A percentile compares a stretch with the other conserved stretches of the same genome.
These are phyloP conservation scores for Novumbra hubbsi DNA, from an alignment of 2,797 vertebrate species.

Conservation along the genomic window DNA sequence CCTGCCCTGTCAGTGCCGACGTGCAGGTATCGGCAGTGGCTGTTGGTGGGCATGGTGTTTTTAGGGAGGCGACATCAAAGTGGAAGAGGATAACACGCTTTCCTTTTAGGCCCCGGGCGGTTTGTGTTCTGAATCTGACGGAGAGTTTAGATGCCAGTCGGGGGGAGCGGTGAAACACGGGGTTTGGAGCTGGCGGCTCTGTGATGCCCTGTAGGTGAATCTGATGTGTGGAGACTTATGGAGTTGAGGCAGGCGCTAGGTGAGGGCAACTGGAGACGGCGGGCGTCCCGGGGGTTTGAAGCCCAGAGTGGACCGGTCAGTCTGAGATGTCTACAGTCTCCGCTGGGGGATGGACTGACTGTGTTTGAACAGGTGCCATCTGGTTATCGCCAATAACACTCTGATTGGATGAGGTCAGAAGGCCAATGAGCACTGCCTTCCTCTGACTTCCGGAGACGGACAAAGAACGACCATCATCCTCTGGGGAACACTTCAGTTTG, in stretches of 20 bases:
- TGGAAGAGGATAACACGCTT: neutral
- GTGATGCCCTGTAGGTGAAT: neutral
- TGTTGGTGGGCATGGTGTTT: neutral
- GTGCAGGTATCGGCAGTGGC: neutral
- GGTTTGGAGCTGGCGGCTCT: neutral
- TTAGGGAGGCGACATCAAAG: neutral
- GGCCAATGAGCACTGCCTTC: too few species aligned
- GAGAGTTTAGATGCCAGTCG: neutral
- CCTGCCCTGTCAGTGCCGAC: neutral
- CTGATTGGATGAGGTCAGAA: conserved; percentile 20
- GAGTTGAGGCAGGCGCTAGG: neutral
- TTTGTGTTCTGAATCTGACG: neutral
- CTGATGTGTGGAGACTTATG: conserved; percentile 1
- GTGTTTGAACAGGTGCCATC: conserved; percentile 41
- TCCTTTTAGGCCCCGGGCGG: neutral
- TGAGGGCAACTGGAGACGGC: neutral
- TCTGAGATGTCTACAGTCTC: conserved; percentile 9
- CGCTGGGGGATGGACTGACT: conserved; percentile 1
- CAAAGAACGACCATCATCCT: too few species aligned
- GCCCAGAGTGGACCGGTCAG: neutral
- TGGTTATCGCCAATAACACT: conserved; percentile 10
- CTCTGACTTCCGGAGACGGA: too few species aligned
- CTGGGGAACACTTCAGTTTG: too few species aligned
- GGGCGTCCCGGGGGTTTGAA: neutral
- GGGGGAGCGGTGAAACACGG: neutral